Conservation (phyloP, 1,140 invertebrate genomes). For the Drosophila albomicans region DNA sequence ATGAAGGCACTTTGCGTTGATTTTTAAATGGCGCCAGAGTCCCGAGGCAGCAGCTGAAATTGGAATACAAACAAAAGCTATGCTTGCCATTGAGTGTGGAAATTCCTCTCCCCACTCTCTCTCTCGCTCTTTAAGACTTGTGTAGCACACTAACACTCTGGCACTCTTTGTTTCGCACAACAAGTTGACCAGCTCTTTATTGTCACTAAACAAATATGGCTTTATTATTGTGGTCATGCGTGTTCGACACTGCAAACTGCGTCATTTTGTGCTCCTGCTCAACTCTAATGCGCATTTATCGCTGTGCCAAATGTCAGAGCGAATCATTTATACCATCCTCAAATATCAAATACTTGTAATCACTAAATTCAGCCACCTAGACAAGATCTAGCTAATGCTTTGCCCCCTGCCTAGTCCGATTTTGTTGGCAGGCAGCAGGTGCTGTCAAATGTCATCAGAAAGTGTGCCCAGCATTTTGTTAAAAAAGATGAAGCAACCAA, state of each 20-base stretch:
- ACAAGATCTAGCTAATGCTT: background rate
- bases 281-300: constrained; percentile 61
- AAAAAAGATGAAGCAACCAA: constrained; percentile 58
- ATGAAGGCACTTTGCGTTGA: constrained; percentile 80
- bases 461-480: constrained; percentile 33
- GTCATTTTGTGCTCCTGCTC: constrained; percentile 34
- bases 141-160: background rate
- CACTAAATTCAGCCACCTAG: constrained; percentile 15
- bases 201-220: constrained; percentile 50
- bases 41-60: constrained; percentile 38
- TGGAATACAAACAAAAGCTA: constrained; percentile 70
- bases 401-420: constrained; percentile 5
- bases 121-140: constrained; percentile 14
- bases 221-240: constrained; percentile 47
- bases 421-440: constrained; percentile 55
- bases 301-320: constrained; percentile 16
- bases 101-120: constrained; percentile 1
- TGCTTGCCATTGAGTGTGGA: constrained; percentile 69
- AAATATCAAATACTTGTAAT: constrained; percentile 13
- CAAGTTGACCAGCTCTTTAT: constrained; percentile 53
- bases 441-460: constrained; percentile 76
- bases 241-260: constrained; percentile 49
- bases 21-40: constrained; percentile 73
- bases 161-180: constrained; percentile 65
- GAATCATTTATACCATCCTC: constrained; percentile 30